Evolutionary conservation across 2,797 vertebrate genomes (phyloP), one percentile per base, ranked within the genome.

Genomic region (Hoplostethus mediterraneus): DNA sequence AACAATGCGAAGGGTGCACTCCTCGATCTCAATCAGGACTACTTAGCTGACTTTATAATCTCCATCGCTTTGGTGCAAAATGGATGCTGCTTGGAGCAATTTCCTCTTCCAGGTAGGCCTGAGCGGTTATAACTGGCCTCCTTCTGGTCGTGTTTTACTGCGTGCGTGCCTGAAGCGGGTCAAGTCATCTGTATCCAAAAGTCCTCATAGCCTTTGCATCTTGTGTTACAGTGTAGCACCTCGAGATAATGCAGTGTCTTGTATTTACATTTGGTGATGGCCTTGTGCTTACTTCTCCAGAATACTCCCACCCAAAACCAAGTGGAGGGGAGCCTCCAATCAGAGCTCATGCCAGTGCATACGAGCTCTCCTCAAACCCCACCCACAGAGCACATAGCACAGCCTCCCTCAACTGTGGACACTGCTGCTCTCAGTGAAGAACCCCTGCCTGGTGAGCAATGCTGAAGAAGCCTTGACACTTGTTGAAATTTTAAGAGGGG

Each of bases 281-380:
- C 90, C 91, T 90, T 92, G 81, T 92, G 61, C 92, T 95, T 89
- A 90, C 90, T 86, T 84, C 91, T 90, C 75, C 91, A 96, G 95
- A 95, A 94, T 89, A 95, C 96, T 90, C 94, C 96, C 88, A 94
- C 95, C 88, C 96, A 94, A 84, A 91, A 94, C 84, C 93, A 94
- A 93, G 92, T 95, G 87, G 94, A 96, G 74, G 95, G 96, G 85
- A 92, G 94, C 84, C 95, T 97, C 87, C 96, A 97, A 95, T 96
- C 96, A 90, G 96, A 97, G 89, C 95, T 97, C 83, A 92, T 97
- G 85, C 91, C 94, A 30, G 95, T 96, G 63, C 95, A 96, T 71
- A 94, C 95, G 89, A 88, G 90, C 86, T 90, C 95, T 89, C 89
- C 94, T 87, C 95, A 93, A 79, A 94, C 92, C 90, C 95, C 84